Conservation (phyloP, 2,888 invertebrate species). For the Drosophila eohydei region DNA sequence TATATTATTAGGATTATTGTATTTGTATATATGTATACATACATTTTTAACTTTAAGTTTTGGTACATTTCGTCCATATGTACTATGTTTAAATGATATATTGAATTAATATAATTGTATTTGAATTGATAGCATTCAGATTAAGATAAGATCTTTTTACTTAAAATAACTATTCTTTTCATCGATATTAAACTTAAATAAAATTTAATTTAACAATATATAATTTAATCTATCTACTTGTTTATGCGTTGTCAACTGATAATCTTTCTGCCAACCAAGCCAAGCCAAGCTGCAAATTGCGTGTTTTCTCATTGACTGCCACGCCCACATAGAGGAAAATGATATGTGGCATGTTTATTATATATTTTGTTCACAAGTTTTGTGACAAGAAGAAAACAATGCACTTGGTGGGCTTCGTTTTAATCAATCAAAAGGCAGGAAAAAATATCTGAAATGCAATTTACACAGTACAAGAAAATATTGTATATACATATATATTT, state of each 20-base stretch:
- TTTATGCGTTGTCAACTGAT: constrained; percentile 27
- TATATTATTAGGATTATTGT: background rate
- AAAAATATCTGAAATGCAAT: constrained; percentile 31
- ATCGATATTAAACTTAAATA: too few species aligned
- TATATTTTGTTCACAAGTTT: constrained; percentile 11
- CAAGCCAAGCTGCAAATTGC: constrained; percentile 3
- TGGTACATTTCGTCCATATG: too few species aligned
- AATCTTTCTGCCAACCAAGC: constrained; percentile 6
- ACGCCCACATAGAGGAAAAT: constrained; percentile 4
- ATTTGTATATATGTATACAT: background rate
- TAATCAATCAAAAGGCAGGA: constrained; percentile 45
- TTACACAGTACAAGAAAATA: constrained; percentile 22
- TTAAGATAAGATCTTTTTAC: too few species aligned
- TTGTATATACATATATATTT: constrained; percentile 5
- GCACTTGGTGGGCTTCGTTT: constrained; percentile 38
- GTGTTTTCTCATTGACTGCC: constrained; percentile 7
- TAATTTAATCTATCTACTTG: constrained; percentile 3
- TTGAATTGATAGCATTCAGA: too few species aligned
- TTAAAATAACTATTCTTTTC: too few species aligned
- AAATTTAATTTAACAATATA: too few species aligned
- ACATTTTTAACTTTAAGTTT: too few species aligned
- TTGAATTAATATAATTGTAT: too few species aligned
- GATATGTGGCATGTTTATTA: background rate
- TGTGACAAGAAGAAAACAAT: constrained; percentile 23
- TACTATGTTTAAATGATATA: too few species aligned